A percentile compares a stretch with the other conserved stretches of the same genome.
Evolutionary conservation across 2,888 invertebrate genomes (phyloP).

Genomic region (Mystacides longicornis): DNA sequence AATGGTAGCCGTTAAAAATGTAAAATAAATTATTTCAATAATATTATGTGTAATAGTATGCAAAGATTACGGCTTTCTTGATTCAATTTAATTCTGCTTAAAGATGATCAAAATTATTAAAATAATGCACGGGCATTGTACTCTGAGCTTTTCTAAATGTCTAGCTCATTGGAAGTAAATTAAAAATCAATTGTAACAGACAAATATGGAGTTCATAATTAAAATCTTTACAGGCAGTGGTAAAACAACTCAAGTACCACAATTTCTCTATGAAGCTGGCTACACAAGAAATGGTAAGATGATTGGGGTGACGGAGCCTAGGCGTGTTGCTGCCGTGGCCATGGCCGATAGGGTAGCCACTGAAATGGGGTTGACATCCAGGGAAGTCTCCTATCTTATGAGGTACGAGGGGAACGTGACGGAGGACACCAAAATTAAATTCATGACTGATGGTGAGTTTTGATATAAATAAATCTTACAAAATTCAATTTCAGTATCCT

Average conservation of each 20-base stretch:
- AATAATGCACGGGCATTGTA: no score
- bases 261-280: conserved; percentile 96
- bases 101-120: no score
- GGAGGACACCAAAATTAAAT: conserved; percentile 86
- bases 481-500: neutral
- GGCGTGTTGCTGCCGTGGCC: conserved; percentile 95
- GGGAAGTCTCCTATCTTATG: conserved; percentile 84
- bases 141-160: no score
- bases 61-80: no score
- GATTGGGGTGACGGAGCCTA: conserved; percentile 93
- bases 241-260: conserved; percentile 98
- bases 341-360: conserved; percentile 89
- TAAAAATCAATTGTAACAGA: no score
- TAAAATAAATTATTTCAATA: no score
- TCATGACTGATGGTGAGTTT: conserved; percentile 85
- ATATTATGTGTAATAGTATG: no score
- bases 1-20: no score
- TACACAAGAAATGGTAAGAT: conserved; percentile 68
- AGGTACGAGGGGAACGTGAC: conserved; percentile 92
- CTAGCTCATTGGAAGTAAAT: no score
- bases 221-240: conserved; percentile 67
- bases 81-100: no score
- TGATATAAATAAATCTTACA: neutral
- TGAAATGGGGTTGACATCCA: conserved; percentile 73
- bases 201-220: no score